These are phyloP conservation scores for Drosophila sulfurigaster DNA, from an alignment of 1,140 invertebrate genomes.

Conservation along the genomic window DNA sequence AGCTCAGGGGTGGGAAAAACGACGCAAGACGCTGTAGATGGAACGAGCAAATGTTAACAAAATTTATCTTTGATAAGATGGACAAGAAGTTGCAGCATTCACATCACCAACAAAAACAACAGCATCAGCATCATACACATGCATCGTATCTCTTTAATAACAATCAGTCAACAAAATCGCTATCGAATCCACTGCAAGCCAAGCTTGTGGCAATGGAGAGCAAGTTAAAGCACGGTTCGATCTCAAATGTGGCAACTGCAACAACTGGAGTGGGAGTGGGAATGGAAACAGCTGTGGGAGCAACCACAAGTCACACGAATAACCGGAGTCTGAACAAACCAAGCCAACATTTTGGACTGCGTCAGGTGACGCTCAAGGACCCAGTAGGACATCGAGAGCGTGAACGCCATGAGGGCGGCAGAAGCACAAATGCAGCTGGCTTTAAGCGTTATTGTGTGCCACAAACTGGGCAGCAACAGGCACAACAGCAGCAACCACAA, in stretches of 20 bases:
- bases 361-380: slow-evolving; percentile 1
- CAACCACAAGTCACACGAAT: neutral
- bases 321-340: neutral
- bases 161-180: slow-evolving; percentile 6
- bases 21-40: slow-evolving; percentile 45
- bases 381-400: neutral
- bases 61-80: slow-evolving; percentile 60
- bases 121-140: slow-evolving; percentile 7
- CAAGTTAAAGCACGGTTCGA: slow-evolving; percentile 18
- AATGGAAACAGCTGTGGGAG: neutral
- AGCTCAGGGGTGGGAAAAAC: neutral
- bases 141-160: slow-evolving; percentile 11
- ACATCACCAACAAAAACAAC: slow-evolving; percentile 7
- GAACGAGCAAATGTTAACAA: slow-evolving; percentile 52
- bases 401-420: slow-evolving; percentile 1
- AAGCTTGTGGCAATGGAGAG: slow-evolving; percentile 29
- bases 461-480: neutral
- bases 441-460: slow-evolving; percentile 35
- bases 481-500: neutral
- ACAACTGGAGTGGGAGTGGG: neutral
- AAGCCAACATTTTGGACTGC: neutral
- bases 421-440: slow-evolving; percentile 11
- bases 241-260: slow-evolving; percentile 4
- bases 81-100: slow-evolving; percentile 57
- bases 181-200: slow-evolving; percentile 20